phyloP scores from a whole-genome alignment of 2,797 vertebrate genomes.

The Aplochiton taeniatus region DNA sequence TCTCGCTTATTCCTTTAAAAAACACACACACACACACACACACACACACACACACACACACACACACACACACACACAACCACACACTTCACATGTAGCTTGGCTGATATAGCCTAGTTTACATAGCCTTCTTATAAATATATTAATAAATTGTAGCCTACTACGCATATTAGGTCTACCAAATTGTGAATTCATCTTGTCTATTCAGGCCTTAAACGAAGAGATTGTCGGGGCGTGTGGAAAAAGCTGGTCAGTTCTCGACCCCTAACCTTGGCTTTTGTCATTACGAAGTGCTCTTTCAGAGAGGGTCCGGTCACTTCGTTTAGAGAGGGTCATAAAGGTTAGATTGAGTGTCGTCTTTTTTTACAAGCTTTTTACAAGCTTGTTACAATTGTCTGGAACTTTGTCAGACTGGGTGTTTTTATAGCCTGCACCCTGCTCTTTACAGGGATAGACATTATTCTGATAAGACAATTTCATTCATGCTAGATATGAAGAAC shows the following conservation, averaged over 20 bases:
- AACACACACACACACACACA: too few relatives aligned
- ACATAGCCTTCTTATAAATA: too few relatives aligned
- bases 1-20: too few relatives aligned
- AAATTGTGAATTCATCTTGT: neutral
- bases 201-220: neutral
- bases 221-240: constrained; percentile 6
- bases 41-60: too few relatives aligned
- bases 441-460: too few relatives aligned
- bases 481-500: too few relatives aligned
- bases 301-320: constrained; percentile 42
- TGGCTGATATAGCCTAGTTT: too few relatives aligned
- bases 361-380: constrained; percentile 35
- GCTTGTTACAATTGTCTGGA: constrained; percentile 22
- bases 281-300: constrained; percentile 39
- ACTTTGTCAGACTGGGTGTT: neutral
- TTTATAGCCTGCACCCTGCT: too few relatives aligned
- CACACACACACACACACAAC: neutral
- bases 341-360: constrained; percentile 40
- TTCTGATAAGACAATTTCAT: too few relatives aligned
- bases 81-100: neutral
- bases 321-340: constrained; percentile 40
- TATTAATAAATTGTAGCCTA: too few relatives aligned
- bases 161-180: neutral
- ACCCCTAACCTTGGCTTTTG: constrained; percentile 38
- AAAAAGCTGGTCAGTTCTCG: constrained; percentile 32